Evolutionary conservation across 2,113 vertebrate genomes (phyloP), one percentile per base, ranked within the genome.

Genomic region (Poeciliopsis turrubarensis): DNA sequence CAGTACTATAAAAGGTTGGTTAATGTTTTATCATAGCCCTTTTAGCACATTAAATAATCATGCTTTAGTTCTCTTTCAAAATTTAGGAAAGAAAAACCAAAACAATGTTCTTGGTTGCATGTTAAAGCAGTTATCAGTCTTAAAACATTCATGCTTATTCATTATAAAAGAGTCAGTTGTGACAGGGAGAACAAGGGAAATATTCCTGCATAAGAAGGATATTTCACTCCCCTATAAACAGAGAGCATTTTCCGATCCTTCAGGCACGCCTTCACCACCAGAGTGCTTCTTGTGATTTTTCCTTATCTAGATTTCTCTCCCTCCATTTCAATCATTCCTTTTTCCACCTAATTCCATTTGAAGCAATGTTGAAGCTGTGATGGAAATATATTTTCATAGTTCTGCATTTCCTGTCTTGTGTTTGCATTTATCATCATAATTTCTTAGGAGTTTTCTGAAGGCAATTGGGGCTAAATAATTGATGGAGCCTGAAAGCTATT

Each of bases 141-240:
- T 91, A 70, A 87, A 92, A 91, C 69, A 87, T 92, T 89, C 60
- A 91, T 89, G 84, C 68, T 72, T 81, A 84, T 89, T 89, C 74
- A 89, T 87, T 79, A 84, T 89, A 68, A 73, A 90, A 64, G 77
- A 77, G 31, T 65, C 67, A 4, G 74, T 57, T 68, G 27, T 61
- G 71, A 78, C 25, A 1, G 27, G 67, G 17, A 72, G 57, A 83
- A 68, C 29, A 54, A 31, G 29, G 32, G 34, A 65, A 87, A 71
- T 73, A 81, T 66, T 89, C 82, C 65, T 75, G 75, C 78, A 89
- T 82, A 78, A 82, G 77, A 81, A 68, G 79, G 67, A 78, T 72
- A 65, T 86, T 90, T 86, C 82, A 57, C 7, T 27, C 39, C 65
- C 34, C 34, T 32, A 75, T 81, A 85, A 83, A 89, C 73, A 77